Evolutionary conservation across 2,888 invertebrate genomes (phyloP).

Genomic region (Synanthedon myopaeformis): DNA sequence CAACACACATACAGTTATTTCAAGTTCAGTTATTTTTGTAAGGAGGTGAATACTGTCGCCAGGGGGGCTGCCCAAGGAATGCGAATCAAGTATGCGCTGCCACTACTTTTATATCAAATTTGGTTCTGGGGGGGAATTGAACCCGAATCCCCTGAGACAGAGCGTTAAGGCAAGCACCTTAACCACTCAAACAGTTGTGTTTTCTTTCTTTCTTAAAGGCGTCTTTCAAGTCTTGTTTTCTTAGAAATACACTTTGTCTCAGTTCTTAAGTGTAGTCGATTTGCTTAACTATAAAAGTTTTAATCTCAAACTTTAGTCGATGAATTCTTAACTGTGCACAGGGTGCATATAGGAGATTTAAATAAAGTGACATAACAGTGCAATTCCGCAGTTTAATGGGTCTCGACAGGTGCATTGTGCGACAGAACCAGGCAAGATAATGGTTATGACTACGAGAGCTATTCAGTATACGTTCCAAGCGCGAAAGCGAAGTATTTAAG

Average conservation of each 20-base stretch:
- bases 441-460: slow-evolving; percentile 18
- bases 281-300: background rate
- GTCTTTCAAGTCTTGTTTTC: too few species aligned
- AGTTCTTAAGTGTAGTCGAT: background rate
- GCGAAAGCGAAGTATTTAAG: background rate
- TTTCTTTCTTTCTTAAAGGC: too few species aligned
- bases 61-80: too few species aligned
- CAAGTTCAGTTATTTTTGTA: too few species aligned
- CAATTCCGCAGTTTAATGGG: slow-evolving; percentile 29
- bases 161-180: too few species aligned
- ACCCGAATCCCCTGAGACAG: too few species aligned
- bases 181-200: too few species aligned
- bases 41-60: too few species aligned
- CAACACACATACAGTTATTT: too few species aligned
- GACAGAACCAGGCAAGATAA: slow-evolving; percentile 23
- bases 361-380: slow-evolving; percentile 26
- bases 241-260: background rate
- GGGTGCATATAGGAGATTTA: slow-evolving; percentile 14
- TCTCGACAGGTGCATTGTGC: slow-evolving; percentile 38
- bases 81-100: too few species aligned
- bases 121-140: too few species aligned
- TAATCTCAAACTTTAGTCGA: background rate
- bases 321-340: background rate
- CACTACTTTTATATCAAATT: too few species aligned
- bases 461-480: slow-evolving; percentile 11